phyloP scores from a whole-genome alignment of 2,113 vertebrate species.

The Chinchilla lanigera region DNA sequence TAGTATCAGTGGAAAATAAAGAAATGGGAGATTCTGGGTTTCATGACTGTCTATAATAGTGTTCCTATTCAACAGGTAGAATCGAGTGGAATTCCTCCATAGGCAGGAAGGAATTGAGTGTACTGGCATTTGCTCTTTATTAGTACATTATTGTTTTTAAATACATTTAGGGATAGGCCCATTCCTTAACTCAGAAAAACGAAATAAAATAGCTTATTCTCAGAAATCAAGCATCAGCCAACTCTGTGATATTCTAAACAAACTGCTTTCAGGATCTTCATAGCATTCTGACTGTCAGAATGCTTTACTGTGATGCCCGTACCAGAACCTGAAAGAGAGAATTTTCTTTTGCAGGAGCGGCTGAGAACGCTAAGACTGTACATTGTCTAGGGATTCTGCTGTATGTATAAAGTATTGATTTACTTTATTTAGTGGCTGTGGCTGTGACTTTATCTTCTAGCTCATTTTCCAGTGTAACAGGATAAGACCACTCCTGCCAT shows the following conservation, averaged over 20 bases:
- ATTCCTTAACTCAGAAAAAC: slow-evolving; percentile 63
- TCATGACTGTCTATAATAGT: not conserved
- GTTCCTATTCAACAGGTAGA: not conserved
- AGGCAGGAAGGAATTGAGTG: not conserved
- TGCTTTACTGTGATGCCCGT: slow-evolving; percentile 52
- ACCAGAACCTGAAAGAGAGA: slow-evolving; percentile 32
- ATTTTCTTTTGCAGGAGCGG: slow-evolving; percentile 34
- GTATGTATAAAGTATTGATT: slow-evolving; percentile 46
- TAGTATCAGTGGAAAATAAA: not conserved
- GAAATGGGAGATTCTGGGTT: not conserved
- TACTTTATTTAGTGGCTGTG: slow-evolving; percentile 62
- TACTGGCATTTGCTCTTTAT: not conserved
- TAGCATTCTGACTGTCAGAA: not conserved
- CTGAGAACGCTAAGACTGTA: not conserved
- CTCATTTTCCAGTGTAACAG: slow-evolving; percentile 68
- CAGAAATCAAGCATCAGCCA: slow-evolving; percentile 23
- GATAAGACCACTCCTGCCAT: slow-evolving; percentile 72
- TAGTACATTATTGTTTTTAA: not conserved
- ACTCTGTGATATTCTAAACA: slow-evolving; percentile 34
- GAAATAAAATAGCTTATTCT: slow-evolving; percentile 38
- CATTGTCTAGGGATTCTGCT: slow-evolving; percentile 53
- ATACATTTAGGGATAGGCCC: not conserved
- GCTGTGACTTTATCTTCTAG: slow-evolving; percentile 73
- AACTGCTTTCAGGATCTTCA: not conserved
- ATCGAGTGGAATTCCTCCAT: not conserved